Evolutionary conservation across 2,888 invertebrate species (phyloP).

Genomic region (Zaprionus bogoriensis): DNA sequence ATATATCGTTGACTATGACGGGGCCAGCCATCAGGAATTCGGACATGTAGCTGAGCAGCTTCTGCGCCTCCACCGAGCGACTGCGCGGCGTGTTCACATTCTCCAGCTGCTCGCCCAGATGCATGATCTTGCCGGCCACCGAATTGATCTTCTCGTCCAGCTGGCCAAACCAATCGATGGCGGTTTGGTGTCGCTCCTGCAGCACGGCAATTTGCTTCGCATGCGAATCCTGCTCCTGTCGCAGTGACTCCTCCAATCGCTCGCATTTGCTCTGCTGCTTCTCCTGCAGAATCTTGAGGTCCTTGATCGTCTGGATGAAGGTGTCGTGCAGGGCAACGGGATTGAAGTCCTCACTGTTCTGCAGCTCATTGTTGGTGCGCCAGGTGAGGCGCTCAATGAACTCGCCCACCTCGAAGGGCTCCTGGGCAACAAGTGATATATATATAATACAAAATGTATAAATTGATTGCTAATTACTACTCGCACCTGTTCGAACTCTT

Average conservation of each 20-base stretch:
- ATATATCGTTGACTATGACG: slow-evolving; percentile 90
- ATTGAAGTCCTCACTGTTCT: slow-evolving; percentile 88
- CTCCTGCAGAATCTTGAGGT: slow-evolving; percentile 90
- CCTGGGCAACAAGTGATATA: slow-evolving; percentile 84
- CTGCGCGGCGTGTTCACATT: slow-evolving; percentile 97
- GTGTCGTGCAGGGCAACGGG: slow-evolving; percentile 94
- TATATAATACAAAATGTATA: slow-evolving; percentile 17
- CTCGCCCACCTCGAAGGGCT: slow-evolving; percentile 98
- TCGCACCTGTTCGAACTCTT: slow-evolving; percentile 91
- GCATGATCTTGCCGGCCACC: slow-evolving; percentile 98
- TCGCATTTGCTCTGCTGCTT: slow-evolving; percentile 93
- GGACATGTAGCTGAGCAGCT: slow-evolving; percentile 94
- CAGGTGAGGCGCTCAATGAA: slow-evolving; percentile 98
- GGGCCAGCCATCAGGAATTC: slow-evolving; percentile 95
- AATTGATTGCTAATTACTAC: no score
- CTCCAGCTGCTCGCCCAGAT: slow-evolving; percentile 99
- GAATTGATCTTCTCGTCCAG: slow-evolving; percentile 97
- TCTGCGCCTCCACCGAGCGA: slow-evolving; percentile 96
- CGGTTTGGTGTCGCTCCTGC: slow-evolving; percentile 93
- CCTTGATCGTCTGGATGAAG: slow-evolving; percentile 96
- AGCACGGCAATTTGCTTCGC: slow-evolving; percentile 91
- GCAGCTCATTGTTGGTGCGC: slow-evolving; percentile 91
- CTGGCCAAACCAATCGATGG: slow-evolving; percentile 94
- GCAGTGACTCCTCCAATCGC: slow-evolving; percentile 90
- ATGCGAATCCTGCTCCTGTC: slow-evolving; percentile 93